Conservation (phyloP, 2,888 invertebrate genomes). For the Clistopyga incitator region DNA sequence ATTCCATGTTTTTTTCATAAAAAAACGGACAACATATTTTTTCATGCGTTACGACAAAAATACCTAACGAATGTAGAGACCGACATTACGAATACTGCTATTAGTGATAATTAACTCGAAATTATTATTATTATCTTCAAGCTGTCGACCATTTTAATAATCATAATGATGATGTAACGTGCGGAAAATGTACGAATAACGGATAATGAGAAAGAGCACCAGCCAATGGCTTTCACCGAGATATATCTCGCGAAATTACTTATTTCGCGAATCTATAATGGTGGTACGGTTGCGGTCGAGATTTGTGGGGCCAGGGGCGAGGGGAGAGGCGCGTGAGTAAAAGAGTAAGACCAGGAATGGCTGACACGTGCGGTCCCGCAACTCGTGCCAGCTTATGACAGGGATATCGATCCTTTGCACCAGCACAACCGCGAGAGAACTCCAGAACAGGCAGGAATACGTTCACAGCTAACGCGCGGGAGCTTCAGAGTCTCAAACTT, state of each 20-base stretch:
- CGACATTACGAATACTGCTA: background rate
- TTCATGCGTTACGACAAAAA: background rate
- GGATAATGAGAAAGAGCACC: background rate
- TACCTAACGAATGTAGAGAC: background rate
- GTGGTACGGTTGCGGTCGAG: slow-evolving; percentile 22
- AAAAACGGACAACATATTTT: background rate
- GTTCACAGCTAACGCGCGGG: slow-evolving; percentile 6
- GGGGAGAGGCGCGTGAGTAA: background rate
- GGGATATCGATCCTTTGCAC: slow-evolving; percentile 72
- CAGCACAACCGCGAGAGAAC: slow-evolving; percentile 14
- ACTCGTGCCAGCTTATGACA: slow-evolving; percentile 73
- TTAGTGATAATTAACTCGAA: no score
- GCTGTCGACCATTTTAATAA: no score
- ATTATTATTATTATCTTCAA: no score
- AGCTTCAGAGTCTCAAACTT: slow-evolving; percentile 62
- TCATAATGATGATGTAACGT: background rate
- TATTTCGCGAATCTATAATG: slow-evolving; percentile 47
- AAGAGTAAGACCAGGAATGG: slow-evolving; percentile 50
- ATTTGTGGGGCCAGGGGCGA: slow-evolving; percentile 3
- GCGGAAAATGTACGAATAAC: background rate
- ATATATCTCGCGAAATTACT: slow-evolving; percentile 13
- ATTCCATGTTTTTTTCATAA: no score
- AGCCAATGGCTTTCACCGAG: background rate
- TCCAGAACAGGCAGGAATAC: background rate
- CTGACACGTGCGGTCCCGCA: slow-evolving; percentile 74